phyloP scores from a whole-genome alignment of 2,797 vertebrate genomes.

The Hozukius guyotensis region DNA sequence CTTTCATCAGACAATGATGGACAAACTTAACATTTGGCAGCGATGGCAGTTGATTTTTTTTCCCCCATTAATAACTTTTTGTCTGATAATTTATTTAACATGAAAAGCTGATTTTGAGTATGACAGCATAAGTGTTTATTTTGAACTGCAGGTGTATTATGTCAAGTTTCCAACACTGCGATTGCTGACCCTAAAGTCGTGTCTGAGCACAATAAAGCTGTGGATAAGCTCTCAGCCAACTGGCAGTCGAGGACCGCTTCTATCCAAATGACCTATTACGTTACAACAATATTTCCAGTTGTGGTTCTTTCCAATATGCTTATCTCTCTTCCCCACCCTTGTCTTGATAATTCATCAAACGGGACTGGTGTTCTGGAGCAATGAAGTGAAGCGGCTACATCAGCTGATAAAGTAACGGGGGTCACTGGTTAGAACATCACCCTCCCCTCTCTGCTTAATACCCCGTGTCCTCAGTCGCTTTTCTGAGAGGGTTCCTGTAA shows the following conservation, averaged over 20 bases:
- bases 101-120: neutral
- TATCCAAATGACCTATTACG: conserved; percentile 33
- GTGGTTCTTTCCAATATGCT: conserved; percentile 34
- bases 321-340: conserved; percentile 35
- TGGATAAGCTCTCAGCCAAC: conserved; percentile 45
- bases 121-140: conserved; percentile 2
- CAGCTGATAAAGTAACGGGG: conserved; percentile 29
- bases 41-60: neutral
- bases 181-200: neutral
- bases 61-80: neutral
- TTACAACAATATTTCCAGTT: conserved; percentile 47
- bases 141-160: conserved; percentile 27
- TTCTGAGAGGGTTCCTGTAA: conserved; percentile 27
- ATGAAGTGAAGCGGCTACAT: conserved; percentile 24
- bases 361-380: neutral
- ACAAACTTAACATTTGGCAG: neutral
- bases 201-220: conserved; percentile 3
- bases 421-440: conserved; percentile 13
- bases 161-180: neutral
- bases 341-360: conserved; percentile 24
- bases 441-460: conserved; percentile 1
- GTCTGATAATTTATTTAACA: neutral
- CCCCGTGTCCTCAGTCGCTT: neutral
- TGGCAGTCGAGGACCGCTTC: conserved; percentile 18
- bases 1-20: neutral